phyloP scores from a whole-genome alignment of 2,888 invertebrate genomes.

The Tortrix viridana region DNA sequence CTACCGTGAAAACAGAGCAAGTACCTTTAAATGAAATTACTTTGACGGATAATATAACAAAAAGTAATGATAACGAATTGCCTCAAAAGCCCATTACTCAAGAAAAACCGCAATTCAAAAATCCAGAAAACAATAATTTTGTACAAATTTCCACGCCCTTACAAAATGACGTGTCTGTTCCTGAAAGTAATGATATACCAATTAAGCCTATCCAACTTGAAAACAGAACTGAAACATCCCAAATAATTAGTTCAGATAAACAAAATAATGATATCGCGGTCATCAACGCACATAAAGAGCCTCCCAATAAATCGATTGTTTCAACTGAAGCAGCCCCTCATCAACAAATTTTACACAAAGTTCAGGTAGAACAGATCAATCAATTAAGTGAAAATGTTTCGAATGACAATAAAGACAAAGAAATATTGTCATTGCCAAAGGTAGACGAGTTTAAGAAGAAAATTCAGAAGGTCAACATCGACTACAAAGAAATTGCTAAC shows the following conservation, averaged over 20 bases:
- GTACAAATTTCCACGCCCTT: neutral
- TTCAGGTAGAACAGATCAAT: constrained; percentile 5
- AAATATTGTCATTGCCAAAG: constrained; percentile 60
- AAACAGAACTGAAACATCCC: neutral
- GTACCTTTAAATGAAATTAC: constrained; percentile 33
- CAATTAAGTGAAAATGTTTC: constrained; percentile 34
- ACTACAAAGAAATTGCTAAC: constrained; percentile 70
- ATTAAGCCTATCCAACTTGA: neutral
- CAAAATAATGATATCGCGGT: constrained; percentile 14
- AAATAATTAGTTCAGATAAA: constrained; percentile 25
- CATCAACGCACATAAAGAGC: constrained; percentile 12
- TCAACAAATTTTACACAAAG: constrained; percentile 37
- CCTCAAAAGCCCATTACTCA: constrained; percentile 50
- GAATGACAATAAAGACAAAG: constrained; percentile 50
- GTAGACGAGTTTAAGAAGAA: constrained; percentile 78
- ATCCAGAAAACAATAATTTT: constrained; percentile 18
- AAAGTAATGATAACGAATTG: constrained; percentile 45
- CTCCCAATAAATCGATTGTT: constrained; percentile 25
- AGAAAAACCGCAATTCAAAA: constrained; percentile 32
- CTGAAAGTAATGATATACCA: constrained; percentile 29
- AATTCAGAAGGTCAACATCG: constrained; percentile 77
- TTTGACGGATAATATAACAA: constrained; percentile 36
- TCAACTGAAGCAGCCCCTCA: constrained; percentile 33
- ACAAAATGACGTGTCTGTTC: constrained; percentile 6
- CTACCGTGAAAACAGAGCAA: constrained; percentile 1